A percentile compares a stretch with the other conserved stretches of the same genome.
Conservation (phyloP, 2,797 vertebrate genomes). For the Eulemur mongoz region DNA sequence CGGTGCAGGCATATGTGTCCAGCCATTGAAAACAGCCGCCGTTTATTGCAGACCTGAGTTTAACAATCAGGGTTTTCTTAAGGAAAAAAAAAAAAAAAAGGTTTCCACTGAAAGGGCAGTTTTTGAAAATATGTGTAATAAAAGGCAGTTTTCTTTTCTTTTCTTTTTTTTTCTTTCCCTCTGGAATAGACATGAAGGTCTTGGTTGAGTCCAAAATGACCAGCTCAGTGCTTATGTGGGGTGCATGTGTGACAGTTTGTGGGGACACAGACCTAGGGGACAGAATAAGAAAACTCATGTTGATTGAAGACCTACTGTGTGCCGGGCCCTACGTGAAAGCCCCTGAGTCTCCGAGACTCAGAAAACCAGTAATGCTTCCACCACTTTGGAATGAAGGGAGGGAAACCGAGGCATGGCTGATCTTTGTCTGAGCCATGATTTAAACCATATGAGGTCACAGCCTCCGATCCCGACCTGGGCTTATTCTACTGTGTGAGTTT, state of each 20-base stretch:
- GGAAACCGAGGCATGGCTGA: not conserved
- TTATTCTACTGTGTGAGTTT: not conserved
- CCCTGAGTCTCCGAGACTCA: not conserved
- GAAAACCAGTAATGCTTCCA: not conserved
- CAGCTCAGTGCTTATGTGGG: not conserved
- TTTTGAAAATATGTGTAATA: conserved; percentile 23
- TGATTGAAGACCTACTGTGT: not conserved
- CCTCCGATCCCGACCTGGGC: not conserved
- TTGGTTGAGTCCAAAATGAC: too few relatives aligned
- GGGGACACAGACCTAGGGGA: not conserved
- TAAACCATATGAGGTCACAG: not conserved
- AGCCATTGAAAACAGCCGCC: conserved; percentile 51
- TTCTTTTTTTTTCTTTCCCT: not conserved
- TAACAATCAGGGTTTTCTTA: conserved; percentile 60
- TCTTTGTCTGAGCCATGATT: not conserved
- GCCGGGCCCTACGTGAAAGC: fast-evolving
- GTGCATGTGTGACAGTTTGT: too few relatives aligned
- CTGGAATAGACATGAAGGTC: not conserved
- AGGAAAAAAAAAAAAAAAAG: not conserved
- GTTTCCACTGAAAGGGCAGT: conserved; percentile 46
- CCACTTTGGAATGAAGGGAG: not conserved
- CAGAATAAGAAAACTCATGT: not conserved
- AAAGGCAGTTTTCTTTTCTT: not conserved
- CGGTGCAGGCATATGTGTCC: not conserved
- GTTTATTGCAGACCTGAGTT: conserved; percentile 1